Conservation (phyloP, 2,888 invertebrate genomes). For the Mesopsocus fuscifrons region DNA sequence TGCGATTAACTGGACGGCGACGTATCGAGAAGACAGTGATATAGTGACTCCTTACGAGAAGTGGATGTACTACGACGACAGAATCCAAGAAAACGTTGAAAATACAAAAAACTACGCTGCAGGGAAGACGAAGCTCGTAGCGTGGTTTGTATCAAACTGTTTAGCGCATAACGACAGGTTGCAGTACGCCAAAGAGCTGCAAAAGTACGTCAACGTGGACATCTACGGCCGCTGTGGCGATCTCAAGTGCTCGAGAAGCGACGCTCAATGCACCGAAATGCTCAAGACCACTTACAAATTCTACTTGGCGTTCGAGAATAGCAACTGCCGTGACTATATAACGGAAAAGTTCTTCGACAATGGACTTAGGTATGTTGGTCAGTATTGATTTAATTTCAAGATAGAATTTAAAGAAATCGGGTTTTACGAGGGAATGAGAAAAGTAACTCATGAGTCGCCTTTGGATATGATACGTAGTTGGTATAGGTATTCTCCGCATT, state of each 20-base stretch:
- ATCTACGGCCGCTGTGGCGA: conserved; percentile 27
- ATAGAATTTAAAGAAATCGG: no score
- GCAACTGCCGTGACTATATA: conserved; percentile 34
- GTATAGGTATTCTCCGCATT: no score
- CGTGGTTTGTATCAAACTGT: conserved; percentile 42
- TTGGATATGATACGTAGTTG: no score
- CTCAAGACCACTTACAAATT: conserved; percentile 31
- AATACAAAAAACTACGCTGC: conserved; percentile 20
- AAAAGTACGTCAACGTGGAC: conserved; percentile 35
- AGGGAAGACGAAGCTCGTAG: conserved; percentile 29
- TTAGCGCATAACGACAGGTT: conserved; percentile 29
- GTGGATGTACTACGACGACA: conserved; percentile 11
- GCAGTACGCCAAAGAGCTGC: conserved; percentile 33
- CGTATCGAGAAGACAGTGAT: conserved; percentile 39
- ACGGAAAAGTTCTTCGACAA: conserved; percentile 36
- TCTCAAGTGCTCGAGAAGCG: conserved; percentile 14
- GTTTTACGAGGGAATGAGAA: no score
- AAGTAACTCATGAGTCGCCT: no score
- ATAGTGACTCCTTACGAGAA: conserved; percentile 44
- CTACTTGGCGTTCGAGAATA: conserved; percentile 34
- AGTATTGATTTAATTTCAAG: no score
- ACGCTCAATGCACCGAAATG: conserved; percentile 27
- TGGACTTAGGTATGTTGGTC: conserved; percentile 29
- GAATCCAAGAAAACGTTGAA: conserved; percentile 24
- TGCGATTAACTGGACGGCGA: conserved; percentile 56